A percentile compares a stretch with the other conserved stretches of the same genome.
These are phyloP conservation scores for Perithous albicinctus DNA, from an alignment of 2,888 invertebrate species.

Conservation along the genomic window DNA sequence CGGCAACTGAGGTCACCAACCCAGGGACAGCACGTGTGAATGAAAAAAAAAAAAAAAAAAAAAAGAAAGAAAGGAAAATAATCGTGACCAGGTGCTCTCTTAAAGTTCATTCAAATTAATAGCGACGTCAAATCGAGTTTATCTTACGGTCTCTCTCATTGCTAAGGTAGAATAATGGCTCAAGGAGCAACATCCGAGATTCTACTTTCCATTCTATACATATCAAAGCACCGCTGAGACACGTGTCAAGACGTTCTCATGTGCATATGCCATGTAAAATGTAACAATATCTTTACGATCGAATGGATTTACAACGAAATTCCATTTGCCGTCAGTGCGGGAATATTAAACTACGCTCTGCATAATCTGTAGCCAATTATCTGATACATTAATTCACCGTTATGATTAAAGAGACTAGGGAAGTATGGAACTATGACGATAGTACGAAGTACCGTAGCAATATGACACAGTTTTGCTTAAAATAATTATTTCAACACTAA, in stretches of 20 bases:
- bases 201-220: background rate
- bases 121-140: background rate
- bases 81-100: background rate
- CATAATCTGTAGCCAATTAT: background rate
- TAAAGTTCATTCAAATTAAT: background rate
- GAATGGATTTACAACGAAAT: background rate
- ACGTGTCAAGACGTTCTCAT: background rate
- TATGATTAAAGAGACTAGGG: background rate
- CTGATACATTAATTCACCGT: background rate
- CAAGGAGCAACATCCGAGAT: background rate
- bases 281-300: background rate
- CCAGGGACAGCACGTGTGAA: background rate
- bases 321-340: background rate
- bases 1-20: background rate
- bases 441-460: background rate
- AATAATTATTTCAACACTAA: background rate
- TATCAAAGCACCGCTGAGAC: background rate
- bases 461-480: too few species aligned
- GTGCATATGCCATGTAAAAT: background rate
- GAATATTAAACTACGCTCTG: background rate
- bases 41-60: background rate
- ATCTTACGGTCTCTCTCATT: conserved; percentile 4
- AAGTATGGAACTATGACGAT: background rate
- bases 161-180: background rate
- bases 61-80: background rate